Base-by-base conservation (phyloP, 2,113 vertebrate species). In the Tachycineta bicolor region DNA sequence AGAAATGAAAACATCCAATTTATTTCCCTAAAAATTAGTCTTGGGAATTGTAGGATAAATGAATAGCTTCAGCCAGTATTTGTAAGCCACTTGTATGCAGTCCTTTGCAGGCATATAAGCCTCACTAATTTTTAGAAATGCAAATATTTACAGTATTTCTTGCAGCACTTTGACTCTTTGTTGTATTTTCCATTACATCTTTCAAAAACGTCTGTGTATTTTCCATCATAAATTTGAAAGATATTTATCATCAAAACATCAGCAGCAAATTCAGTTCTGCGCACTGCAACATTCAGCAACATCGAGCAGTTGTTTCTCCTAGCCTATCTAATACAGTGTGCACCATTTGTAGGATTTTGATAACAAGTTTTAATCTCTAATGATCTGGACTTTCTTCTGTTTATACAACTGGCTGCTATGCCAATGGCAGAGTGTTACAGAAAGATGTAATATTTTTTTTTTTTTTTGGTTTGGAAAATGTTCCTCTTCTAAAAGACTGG, bases 91-190 rank as follows among this genome's bases (percentile, higher is more conserved):
- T 96, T 91, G 33, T 31, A 47, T n/a, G 31, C 52, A 44, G 55
- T 47, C n/a, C 14, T 91, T 80, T 81, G 44, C 52, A 83, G 71
- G 52, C 70, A 34, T 67, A 85, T 65, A 78, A 95, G 29, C 92
- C 87, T 83, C 71, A 71, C 68, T 92, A 71, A 94, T 86, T 93
- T 97, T 97, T 78, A 93, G 93, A 93, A 95, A 94, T 94, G 94
- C 79, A 96, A 96, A 95, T 96, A 95, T 97, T 95, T 97, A 93
- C 71, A 90, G 52, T 91, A 80, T 94, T 96, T 78, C 88, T 88
- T 81, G 59, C 73, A 92, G 88, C 50, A 29, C 90, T 92, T 87
- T 60, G 52, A 89, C 44, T 88, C 64, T 77, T 63, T 86, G 82
- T 93, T 91, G 79, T 88, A 90, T 92, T 94, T 96, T 96, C 94